Evolutionary conservation across 1,140 invertebrate species (phyloP), one percentile per base, ranked within the genome.

Genomic region (Drosophila sproati): DNA sequence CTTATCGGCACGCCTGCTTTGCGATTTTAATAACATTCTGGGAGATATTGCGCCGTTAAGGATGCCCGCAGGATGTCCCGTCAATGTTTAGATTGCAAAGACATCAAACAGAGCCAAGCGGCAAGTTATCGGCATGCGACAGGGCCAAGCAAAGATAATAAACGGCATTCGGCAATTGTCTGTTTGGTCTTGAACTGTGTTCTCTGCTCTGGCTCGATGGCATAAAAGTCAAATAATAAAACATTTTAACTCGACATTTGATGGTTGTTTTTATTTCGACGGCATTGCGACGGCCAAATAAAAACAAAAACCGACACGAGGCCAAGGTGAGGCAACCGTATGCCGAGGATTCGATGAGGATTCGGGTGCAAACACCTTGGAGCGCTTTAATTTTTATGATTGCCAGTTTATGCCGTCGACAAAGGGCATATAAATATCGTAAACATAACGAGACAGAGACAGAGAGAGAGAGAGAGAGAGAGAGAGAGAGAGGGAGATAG

Each of bases 181-280:
- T 89, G 7, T 20, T 39, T 8, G 37, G 10, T 43, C 51, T 74
- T n/a, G 7, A 32, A 64, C 37, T 57, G 37, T 55, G 59, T 51
- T 28, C 31, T 37, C 31, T 69, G 60, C 54, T 60, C 35, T 56
- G 52, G 57, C 55, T 37, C 55, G 69, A 51, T 66, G 63, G 75
- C 77, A 85, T 82, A 73, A 88, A 89, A 89, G 80, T 73, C 72
- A 78, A 89, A 89, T 89, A 89, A 89, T 89, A 89, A 89, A 89
- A 89, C 80, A 89, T 85, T 89, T 89, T 89, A 89, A 85, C 85
- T 90, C 61, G 86, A 73, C 81, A 77, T 89, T 89, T 89, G 86
- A 89, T 90, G 86, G 85, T 59, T 78, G 80, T 80, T 89, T 89
- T 89, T 89, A 89, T 89, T 78, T 78, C 61, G 71, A 56, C 59